Evolutionary conservation across 2,113 vertebrate genomes (phyloP).

Genomic region (Centrocercus urophasianus): DNA sequence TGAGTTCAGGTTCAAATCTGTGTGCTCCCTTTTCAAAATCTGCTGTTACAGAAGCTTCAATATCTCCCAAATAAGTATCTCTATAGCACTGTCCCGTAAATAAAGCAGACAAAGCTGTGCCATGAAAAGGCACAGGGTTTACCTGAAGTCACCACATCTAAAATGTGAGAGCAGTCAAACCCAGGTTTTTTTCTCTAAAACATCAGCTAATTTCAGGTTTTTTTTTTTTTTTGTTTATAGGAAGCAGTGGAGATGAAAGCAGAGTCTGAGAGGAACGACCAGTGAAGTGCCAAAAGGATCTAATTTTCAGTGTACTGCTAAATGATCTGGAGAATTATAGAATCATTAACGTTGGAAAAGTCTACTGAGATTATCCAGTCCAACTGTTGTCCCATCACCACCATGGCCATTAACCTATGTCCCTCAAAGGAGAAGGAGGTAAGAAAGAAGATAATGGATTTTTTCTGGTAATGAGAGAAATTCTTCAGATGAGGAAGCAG

Average conservation of each 20-base stretch:
- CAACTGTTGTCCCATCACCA: too few relatives aligned
- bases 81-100: not conserved
- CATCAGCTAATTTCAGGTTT: not conserved
- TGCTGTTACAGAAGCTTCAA: not conserved
- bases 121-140: not conserved
- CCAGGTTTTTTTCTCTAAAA: not conserved
- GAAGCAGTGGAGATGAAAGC: not conserved
- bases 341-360: too few relatives aligned
- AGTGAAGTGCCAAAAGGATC: not conserved
- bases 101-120: not conserved
- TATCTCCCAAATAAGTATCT: not conserved
- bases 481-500: not conserved
- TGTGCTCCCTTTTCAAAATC: not conserved
- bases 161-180: not conserved
- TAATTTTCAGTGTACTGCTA: not conserved
- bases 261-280: not conserved
- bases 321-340: not conserved
- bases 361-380: too few relatives aligned
- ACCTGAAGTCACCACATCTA: not conserved
- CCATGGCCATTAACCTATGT: too few relatives aligned
- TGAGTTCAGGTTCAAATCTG: not conserved
- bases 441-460: not conserved
- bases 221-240: not conserved
- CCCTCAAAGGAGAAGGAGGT: not conserved
- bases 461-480: not conserved